These are phyloP conservation scores for Coecobrya sp. DNA, from an alignment of 2,888 invertebrate species.

Conservation along the genomic window DNA sequence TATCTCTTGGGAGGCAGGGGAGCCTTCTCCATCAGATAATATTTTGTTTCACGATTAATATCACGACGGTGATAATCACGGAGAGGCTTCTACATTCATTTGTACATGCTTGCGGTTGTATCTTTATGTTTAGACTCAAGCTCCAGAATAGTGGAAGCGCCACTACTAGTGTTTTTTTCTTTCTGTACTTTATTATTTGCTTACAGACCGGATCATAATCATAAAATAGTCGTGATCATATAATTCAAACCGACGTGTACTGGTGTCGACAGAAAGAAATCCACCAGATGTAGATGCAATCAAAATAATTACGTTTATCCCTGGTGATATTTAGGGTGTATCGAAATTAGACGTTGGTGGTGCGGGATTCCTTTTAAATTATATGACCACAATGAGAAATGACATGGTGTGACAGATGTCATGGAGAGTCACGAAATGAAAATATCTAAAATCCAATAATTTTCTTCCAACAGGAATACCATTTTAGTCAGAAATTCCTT, in stretches of 20 bases:
- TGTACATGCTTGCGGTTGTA: neutral
- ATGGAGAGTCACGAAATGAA: neutral
- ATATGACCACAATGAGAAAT: neutral
- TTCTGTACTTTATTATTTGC: neutral
- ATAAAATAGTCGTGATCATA: conserved; percentile 8
- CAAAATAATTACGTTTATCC: neutral
- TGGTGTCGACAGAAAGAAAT: conserved; percentile 6
- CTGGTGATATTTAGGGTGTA: neutral
- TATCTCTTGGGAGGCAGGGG: neutral
- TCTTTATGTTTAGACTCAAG: too few species aligned
- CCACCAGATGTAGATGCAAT: neutral
- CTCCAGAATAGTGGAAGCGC: neutral
- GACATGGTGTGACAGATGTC: neutral
- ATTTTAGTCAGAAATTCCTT: neutral
- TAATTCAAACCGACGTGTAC: neutral
- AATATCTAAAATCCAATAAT: conserved; percentile 6
- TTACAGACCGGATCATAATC: neutral
- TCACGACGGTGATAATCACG: neutral
- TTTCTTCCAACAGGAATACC: neutral
- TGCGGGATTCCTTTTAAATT: neutral
- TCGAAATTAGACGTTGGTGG: neutral
- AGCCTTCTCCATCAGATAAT: neutral
- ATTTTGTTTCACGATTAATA: neutral
- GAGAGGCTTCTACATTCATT: neutral
- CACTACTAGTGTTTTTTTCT: neutral